Evolutionary conservation across 2,113 vertebrate species (phyloP).

Genomic region (human (Homo sapiens)): DNA sequence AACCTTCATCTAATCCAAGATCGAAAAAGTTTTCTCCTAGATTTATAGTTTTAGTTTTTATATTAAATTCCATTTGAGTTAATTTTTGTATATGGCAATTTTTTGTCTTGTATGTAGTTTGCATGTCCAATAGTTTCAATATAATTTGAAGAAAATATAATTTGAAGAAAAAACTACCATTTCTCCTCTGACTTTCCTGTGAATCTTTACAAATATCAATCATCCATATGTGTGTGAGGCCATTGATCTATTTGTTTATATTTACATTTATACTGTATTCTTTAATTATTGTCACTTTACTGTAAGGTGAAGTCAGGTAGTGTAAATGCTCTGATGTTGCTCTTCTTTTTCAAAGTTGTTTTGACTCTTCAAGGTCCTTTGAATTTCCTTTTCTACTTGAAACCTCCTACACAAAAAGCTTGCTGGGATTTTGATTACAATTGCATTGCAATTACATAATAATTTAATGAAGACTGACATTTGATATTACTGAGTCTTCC

Average conservation of each 20-base stretch:
- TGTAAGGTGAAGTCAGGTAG: background rate
- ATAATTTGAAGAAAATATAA: slow-evolving; percentile 8
- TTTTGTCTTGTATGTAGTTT: background rate
- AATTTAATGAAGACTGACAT: background rate
- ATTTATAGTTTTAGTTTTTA: background rate
- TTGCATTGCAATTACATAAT: background rate
- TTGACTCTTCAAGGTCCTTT: background rate
- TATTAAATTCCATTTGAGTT: background rate
- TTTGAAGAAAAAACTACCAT: background rate
- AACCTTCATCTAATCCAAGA: background rate
- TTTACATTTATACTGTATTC: background rate
- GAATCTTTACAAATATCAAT: background rate
- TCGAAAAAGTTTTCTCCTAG: background rate
- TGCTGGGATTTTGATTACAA: background rate
- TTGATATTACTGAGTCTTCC: background rate
- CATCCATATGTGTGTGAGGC: background rate
- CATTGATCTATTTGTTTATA: background rate
- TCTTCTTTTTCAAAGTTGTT: background rate
- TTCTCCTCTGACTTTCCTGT: background rate
- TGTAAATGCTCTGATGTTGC: background rate
- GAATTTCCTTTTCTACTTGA: background rate
- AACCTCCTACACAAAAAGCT: background rate
- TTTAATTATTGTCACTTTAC: background rate
- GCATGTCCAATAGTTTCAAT: background rate
- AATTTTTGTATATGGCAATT: background rate